phyloP scores from a whole-genome alignment of 2,888 invertebrate species.

The Tinea trinotella region DNA sequence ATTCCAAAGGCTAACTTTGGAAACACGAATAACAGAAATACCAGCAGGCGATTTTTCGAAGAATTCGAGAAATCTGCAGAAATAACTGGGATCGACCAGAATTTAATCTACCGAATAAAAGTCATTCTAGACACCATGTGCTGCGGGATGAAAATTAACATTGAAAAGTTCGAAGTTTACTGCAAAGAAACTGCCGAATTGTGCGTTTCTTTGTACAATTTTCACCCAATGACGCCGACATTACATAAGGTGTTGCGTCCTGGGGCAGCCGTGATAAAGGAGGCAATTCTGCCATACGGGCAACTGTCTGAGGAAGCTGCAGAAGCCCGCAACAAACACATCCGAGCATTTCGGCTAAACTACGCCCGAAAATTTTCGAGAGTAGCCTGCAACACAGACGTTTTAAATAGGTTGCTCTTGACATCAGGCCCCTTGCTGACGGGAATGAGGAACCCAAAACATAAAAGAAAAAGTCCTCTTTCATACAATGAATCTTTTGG shows the following conservation, averaged over 20 bases:
- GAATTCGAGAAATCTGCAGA: constrained; percentile 24
- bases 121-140: constrained; percentile 22
- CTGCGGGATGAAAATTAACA: constrained; percentile 20
- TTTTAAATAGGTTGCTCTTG: background rate
- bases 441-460: background rate
- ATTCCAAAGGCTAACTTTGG: constrained; percentile 30
- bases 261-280: background rate
- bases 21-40: too few relatives aligned
- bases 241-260: background rate
- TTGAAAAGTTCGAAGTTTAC: constrained; percentile 19
- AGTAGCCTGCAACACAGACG: background rate
- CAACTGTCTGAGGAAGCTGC: too few relatives aligned
- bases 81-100: constrained; percentile 30
- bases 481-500: too few relatives aligned
- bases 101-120: constrained; percentile 23
- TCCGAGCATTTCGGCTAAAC: background rate
- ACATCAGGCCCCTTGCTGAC: background rate
- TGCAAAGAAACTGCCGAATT: background rate
- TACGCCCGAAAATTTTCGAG: background rate
- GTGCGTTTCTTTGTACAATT: background rate
- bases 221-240: background rate
- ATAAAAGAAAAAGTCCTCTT: too few relatives aligned
- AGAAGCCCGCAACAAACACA: background rate
- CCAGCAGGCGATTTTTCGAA: constrained; percentile 27
- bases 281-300: background rate